Evolutionary conservation across 1,140 invertebrate genomes (phyloP), one percentile per base, ranked within the genome.

Genomic region (Charaxes varanes): DNA sequence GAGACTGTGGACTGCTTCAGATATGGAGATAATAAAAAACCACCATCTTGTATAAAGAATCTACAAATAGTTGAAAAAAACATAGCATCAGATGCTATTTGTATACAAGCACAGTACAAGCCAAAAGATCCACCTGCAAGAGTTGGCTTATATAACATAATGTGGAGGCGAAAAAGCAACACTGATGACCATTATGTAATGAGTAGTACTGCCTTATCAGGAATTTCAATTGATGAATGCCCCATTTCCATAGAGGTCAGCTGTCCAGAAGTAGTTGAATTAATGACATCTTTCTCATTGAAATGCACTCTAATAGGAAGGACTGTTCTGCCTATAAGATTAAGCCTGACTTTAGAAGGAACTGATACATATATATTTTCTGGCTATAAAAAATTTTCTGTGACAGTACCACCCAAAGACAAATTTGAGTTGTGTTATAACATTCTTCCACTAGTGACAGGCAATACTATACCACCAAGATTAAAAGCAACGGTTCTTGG

Each of bases 281-380:
- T 94, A 7, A 87, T 90, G 24, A 91, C 88, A 4, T 90, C 91
- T 10, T 79, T 93, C 36, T 84, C 88, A 12, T 81, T 93, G 4
- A 88, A 87, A 16, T 95, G 94, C 64, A 87, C 85, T 30, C 78
- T 97, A 30, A 85, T 87, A 48, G 96, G 95, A 72, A 88, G 89
- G 42, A 91, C 92, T 0, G 83, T 86, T 13, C 87, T 86, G 43
- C 88, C 94, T 5, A 87, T 94, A 28, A 90, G 93, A 30, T 77
- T 96, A 6, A 88, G 88, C 41, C 68, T 95, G 6, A 88, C 85
- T 34, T 91, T 96, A 83, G 93, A 96, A 51, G 89, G 90, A 1
- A 93, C 89, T 51, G 94, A 96, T 69, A 90, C 89, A 6, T 97
- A 96, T 62, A 95, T 96, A 92, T 96, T 93, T 85, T 89, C 94